phyloP scores from a whole-genome alignment of 2,797 vertebrate species.

The Aplochiton taeniatus region DNA sequence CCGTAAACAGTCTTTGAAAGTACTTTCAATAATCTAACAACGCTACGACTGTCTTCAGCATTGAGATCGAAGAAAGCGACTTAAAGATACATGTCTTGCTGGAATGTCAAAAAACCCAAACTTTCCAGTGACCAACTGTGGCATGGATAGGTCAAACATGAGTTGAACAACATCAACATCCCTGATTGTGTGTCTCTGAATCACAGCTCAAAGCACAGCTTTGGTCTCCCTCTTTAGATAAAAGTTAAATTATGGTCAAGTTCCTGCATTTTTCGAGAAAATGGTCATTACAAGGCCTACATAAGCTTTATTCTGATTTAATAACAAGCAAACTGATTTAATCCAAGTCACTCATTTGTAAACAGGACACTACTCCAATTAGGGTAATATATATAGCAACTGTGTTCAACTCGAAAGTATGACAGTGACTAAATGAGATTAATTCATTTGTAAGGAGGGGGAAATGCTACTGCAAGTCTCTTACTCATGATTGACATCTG shows the following conservation, averaged over 20 bases:
- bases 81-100: background rate
- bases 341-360: slow-evolving; percentile 72
- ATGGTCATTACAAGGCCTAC: slow-evolving; percentile 75
- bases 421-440: slow-evolving; percentile 62
- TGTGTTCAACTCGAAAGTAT: slow-evolving; percentile 69
- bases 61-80: too few species aligned
- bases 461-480: slow-evolving; percentile 12
- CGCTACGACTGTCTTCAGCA: too few species aligned
- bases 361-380: slow-evolving; percentile 67
- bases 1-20: too few species aligned
- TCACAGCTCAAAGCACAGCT: slow-evolving; percentile 28
- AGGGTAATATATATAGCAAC: slow-evolving; percentile 70
- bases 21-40: too few species aligned
- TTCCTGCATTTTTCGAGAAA: slow-evolving; percentile 32
- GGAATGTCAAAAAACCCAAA: background rate
- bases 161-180: too few species aligned
- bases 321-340: slow-evolving; percentile 74
- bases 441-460: slow-evolving; percentile 56
- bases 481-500: slow-evolving; percentile 52
- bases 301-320: slow-evolving; percentile 74
- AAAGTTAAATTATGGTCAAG: too few species aligned
- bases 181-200: slow-evolving; percentile 17
- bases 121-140: too few species aligned
- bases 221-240: too few species aligned
- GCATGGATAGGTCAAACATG: too few species aligned